A percentile compares a stretch with the other conserved stretches of the same genome.
These are phyloP conservation scores for Crocidura indochinensis DNA, from an alignment of 2,797 vertebrate genomes.

Conservation along the genomic window DNA sequence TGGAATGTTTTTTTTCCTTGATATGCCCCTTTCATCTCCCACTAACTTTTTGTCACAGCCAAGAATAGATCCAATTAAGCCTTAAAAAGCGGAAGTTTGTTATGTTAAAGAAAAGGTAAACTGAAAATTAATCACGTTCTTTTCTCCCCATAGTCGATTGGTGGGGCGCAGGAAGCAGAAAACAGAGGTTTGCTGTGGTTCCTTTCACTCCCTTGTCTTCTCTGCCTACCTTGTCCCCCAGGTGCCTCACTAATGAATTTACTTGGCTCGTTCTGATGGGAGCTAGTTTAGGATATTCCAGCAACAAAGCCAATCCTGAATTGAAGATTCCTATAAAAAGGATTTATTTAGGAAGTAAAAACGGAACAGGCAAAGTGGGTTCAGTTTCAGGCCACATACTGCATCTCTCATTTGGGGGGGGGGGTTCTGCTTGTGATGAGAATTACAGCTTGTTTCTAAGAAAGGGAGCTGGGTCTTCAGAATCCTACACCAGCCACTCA, in stretches of 20 bases:
- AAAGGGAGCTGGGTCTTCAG: neutral
- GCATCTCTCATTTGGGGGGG: neutral
- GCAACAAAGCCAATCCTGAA: neutral
- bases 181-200: neutral
- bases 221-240: neutral
- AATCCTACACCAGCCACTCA: too few relatives aligned
- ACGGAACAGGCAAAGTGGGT: fast-evolving
- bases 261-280: neutral
- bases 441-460: neutral
- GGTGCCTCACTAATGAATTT: fast-evolving
- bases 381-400: neutral
- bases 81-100: slow-evolving; percentile 81
- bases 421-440: neutral
- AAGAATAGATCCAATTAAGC: slow-evolving; percentile 88
- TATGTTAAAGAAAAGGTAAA: slow-evolving; percentile 87
- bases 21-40: slow-evolving; percentile 88
- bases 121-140: slow-evolving; percentile 82
- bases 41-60: slow-evolving; percentile 87
- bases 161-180: neutral
- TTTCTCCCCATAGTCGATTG: slow-evolving; percentile 28
- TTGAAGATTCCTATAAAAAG: neutral
- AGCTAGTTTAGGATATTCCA: neutral
- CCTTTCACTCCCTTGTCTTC: neutral
- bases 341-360: neutral
- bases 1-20: slow-evolving; percentile 88